phyloP scores from a whole-genome alignment of 2,113 vertebrate genomes.

The Thermophis baileyi region DNA sequence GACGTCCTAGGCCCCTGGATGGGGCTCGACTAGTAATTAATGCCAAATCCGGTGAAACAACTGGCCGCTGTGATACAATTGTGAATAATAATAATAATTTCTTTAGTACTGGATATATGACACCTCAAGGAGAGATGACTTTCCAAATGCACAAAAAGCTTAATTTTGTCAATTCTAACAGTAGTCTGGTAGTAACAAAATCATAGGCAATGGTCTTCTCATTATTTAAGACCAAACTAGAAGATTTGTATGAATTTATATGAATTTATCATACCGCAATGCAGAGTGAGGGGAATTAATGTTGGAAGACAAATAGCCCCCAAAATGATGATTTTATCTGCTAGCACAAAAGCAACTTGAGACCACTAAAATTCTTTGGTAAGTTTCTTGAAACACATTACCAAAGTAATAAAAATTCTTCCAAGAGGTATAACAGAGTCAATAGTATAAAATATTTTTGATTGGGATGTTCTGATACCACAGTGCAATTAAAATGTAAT shows the following conservation, averaged over 20 bases:
- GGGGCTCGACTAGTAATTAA: no score
- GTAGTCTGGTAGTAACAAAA: neutral
- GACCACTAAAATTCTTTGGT: conserved; percentile 33
- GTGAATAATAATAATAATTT: no score
- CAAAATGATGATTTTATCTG: neutral
- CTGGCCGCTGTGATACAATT: no score
- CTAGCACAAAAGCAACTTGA: conserved; percentile 13
- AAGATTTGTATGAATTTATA: neutral
- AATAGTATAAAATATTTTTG: conserved; percentile 46
- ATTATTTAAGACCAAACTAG: neutral
- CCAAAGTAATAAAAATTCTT: conserved; percentile 53
- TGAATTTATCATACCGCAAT: neutral
- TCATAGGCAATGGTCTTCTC: neutral
- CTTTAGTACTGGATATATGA: neutral
- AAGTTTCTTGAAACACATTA: conserved; percentile 41
- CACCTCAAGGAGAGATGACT: neutral
- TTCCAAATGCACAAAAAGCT: neutral
- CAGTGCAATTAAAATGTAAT: conserved; percentile 20
- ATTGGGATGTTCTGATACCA: conserved; percentile 37
- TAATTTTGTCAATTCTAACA: neutral
- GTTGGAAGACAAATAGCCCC: neutral
- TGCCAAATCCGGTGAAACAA: no score
- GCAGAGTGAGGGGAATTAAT: neutral
- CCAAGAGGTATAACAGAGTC: conserved; percentile 43
- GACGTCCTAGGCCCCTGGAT: no score